phyloP scores from a whole-genome alignment of 2,113 vertebrate species.

The Propithecus coquereli region DNA sequence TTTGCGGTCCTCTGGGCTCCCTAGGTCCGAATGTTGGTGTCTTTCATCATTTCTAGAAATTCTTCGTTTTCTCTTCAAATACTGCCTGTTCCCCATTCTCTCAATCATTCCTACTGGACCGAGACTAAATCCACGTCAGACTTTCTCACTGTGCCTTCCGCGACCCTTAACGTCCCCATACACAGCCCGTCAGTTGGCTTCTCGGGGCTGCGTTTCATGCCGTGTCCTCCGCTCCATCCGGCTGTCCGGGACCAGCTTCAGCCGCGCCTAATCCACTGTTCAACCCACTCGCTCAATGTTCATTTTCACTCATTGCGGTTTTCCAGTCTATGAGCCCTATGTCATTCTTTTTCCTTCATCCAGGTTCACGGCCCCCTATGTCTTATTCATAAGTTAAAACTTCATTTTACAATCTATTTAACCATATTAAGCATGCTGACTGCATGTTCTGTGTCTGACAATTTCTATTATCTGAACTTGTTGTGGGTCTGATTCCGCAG shows the following conservation, averaged over 20 bases:
- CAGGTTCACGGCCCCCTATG: background rate
- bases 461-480: background rate
- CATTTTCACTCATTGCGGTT: background rate
- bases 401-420: background rate
- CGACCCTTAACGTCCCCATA: accelerated
- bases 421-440: background rate
- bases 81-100: background rate
- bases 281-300: background rate
- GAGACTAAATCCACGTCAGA: accelerated
- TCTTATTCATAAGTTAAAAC: background rate
- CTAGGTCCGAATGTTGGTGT: background rate
- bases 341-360: background rate
- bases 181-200: accelerated
- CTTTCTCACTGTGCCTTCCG: accelerated
- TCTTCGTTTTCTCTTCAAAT: background rate
- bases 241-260: background rate
- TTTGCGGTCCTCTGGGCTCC: background rate
- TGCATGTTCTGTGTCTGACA: background rate
- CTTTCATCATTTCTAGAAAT: background rate
- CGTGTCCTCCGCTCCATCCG: background rate
- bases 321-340: background rate
- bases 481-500: background rate
- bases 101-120: background rate
- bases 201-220: accelerated
- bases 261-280: background rate